Conservation (phyloP, 2,113 vertebrate species). For the Melanotaenia duboulayi region DNA sequence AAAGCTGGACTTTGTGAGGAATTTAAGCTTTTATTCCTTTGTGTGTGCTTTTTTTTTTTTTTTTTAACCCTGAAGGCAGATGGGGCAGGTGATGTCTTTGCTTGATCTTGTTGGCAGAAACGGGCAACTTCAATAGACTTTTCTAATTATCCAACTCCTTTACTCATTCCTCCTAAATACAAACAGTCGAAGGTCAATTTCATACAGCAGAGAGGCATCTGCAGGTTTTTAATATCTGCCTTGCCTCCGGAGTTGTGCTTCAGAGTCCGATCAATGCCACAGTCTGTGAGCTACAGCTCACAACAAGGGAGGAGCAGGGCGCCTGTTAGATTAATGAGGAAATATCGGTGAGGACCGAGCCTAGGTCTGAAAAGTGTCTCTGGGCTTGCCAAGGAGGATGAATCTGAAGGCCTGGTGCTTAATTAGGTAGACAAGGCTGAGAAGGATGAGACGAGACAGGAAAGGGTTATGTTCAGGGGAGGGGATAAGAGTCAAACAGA, state of each 20-base stretch:
- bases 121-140: conserved; percentile 49
- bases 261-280: conserved; percentile 75
- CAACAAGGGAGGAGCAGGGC: conserved; percentile 45
- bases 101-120: conserved; percentile 28
- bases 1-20: conserved; percentile 7
- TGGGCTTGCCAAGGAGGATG: conserved; percentile 40
- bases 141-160: conserved; percentile 58
- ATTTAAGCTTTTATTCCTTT: background rate
- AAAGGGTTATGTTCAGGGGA: conserved; percentile 48
- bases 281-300: conserved; percentile 71
- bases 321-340: conserved; percentile 69
- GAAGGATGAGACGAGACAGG: conserved; percentile 29
- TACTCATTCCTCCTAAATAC: conserved; percentile 61
- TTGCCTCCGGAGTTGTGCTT: conserved; percentile 68
- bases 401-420: conserved; percentile 39
- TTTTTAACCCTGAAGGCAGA: conserved; percentile 11
- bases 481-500: conserved; percentile 37
- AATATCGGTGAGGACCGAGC: conserved; percentile 54
- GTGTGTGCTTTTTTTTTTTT: conserved; percentile 1
- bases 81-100: conserved; percentile 37
- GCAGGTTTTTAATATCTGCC: conserved; percentile 76
- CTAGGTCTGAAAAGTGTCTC: conserved; percentile 54
- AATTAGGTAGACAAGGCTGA: conserved; percentile 62
- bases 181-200: conserved; percentile 66
- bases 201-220: conserved; percentile 61